Evolutionary conservation across 2,888 invertebrate genomes (phyloP).

Genomic region (Melinopterus prodromus): DNA sequence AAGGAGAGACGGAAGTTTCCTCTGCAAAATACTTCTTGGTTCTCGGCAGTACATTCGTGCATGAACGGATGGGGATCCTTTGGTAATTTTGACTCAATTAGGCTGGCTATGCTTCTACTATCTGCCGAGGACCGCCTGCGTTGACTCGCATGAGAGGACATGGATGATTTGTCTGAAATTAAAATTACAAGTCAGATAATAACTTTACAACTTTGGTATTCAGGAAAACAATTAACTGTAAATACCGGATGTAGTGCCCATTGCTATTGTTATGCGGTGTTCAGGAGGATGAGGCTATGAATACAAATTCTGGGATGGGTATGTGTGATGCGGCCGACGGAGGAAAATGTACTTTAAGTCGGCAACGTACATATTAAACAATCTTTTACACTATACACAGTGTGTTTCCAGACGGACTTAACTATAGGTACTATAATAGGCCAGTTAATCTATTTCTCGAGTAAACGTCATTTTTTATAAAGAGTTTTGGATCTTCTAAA

Average conservation of each 20-base stretch:
- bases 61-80: constrained; percentile 52
- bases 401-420: too few species aligned
- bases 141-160: constrained; percentile 5
- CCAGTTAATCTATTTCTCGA: too few species aligned
- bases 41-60: constrained; percentile 49
- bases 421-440: too few species aligned
- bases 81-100: constrained; percentile 11
- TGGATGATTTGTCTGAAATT: constrained; percentile 21
- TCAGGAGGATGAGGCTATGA: background rate
- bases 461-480: too few species aligned
- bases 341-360: too few species aligned
- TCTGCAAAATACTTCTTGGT: constrained; percentile 49
- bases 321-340: too few species aligned
- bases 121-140: background rate
- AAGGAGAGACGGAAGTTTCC: constrained; percentile 55
- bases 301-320: background rate
- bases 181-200: background rate
- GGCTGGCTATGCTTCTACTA: background rate
- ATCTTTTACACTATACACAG: too few species aligned
- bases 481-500: too few species aligned
- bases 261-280: background rate
- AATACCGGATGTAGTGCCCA: background rate
- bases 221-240: background rate
- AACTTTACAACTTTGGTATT: background rate
- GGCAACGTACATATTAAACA: too few species aligned